These are phyloP conservation scores for Podotricha telesiphe DNA, from an alignment of 2,888 invertebrate species.

Conservation along the genomic window DNA sequence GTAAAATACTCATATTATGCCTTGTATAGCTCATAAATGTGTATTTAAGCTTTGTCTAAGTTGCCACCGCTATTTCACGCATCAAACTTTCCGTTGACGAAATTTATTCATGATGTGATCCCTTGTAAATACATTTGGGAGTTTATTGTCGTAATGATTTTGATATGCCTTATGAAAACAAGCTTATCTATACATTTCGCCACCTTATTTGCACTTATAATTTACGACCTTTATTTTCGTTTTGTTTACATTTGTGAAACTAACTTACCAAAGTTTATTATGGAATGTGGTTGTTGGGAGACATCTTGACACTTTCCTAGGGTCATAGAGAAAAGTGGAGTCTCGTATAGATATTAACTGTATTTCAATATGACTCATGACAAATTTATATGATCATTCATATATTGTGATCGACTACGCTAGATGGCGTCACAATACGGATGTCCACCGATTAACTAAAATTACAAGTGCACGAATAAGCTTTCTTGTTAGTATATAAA, in stretches of 20 bases:
- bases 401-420: no score
- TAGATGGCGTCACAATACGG: no score
- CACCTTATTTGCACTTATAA: conserved; percentile 37
- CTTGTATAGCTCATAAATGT: conserved; percentile 40
- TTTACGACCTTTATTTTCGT: conserved; percentile 11
- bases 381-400: no score
- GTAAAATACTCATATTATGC: conserved; percentile 20
- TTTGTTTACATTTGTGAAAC: conserved; percentile 8
- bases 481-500: no score
- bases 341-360: no score
- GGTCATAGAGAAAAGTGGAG: no score
- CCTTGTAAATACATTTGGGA: conserved; percentile 82
- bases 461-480: no score
- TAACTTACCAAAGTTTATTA: not conserved
- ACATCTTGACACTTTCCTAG: no score
- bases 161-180: conserved; percentile 78
- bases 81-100: conserved; percentile 77
- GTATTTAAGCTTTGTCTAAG: conserved; percentile 66
- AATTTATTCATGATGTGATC: conserved; percentile 83
- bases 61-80: conserved; percentile 74
- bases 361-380: no score
- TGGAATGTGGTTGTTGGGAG: no score
- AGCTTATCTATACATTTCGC: conserved; percentile 57
- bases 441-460: no score
- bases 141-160: conserved; percentile 83